Evolutionary conservation across 2,888 invertebrate species (phyloP), one percentile per base, ranked within the genome.

Genomic region (Campoplex nolae): DNA sequence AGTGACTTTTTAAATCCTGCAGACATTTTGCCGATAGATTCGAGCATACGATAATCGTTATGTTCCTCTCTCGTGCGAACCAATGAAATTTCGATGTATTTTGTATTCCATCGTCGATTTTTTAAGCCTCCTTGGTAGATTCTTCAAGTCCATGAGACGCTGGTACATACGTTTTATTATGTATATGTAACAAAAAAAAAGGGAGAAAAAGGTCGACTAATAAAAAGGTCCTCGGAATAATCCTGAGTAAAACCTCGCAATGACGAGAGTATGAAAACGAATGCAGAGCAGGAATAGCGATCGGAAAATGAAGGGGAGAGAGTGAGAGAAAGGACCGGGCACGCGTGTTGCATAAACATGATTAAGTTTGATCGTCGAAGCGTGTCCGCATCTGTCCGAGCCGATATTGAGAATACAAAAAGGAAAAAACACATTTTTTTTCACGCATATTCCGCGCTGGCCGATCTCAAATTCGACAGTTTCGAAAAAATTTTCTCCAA

Each of bases 321-420:
- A 75, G 75, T 54, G 78, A 82, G 68, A 45, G 71, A 71, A 67
- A 80, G 86, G 23, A 73, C 38, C 48, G 38, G 87, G 90, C 91
- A 88, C 91, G 89, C 90, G 91, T 89, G 90, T 92, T 93, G 92
- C 92, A 92, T 92, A 93, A 92, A 92, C 89, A 92, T 92, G 90
- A 92, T 93, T 93, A 92, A 91, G 92, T 92, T 93, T 92, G 91
- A 90, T 89, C 91, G 84, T 73, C 90, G 90, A 91, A 91, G 91
- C 93, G 90, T 92, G 89, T 88, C 89, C 85, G 90, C 92, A 93
- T 92, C 92, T 92, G 92, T 88, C 88, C 89, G 85, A 90, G 85
- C 84, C 78, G 81, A 87, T 87, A 83, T 76, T 84, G 58, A 51
- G 65, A 77, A 80, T 81, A 76, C 56, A 67, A 58, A 73, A n/a